Evolutionary conservation across 2,888 invertebrate genomes (phyloP), one percentile per base, ranked within the genome.

Genomic region (Lasioglossum malachurum): DNA sequence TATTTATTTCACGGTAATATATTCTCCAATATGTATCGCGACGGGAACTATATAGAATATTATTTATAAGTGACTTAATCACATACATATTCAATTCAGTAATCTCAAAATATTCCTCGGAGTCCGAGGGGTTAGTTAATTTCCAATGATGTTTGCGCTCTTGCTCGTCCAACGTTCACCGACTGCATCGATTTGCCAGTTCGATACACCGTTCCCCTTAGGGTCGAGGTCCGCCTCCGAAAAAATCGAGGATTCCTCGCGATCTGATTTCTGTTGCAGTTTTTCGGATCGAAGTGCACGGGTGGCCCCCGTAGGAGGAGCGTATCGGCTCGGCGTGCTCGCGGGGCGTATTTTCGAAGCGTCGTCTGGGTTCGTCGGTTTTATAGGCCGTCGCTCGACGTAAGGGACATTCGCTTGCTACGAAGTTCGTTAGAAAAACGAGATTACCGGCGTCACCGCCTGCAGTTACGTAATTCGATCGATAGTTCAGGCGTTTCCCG

Each of bases 381-480:
- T 75, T 64, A 57, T 27, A 71, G 75, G 35, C 57, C 44, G 41
- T 74, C 60, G 60, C 19, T 12, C 86, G 53, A 76, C 67, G 75
- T 64, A 73, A 82, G 87, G 80, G 87, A 88, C 90, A 82, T 89
- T 86, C 88, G 87, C 76, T 88, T 79, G 87, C 76, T 80, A 78
- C 75, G 85, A 88, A 81, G 91, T 91, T 91, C 87, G 87, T 92
- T 88, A 90, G 91, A 91, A 92, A 91, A 91, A 91, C 90, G 87
- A 90, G 92, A 91, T 91, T 91, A 92, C 87, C 80, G 87, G 84
- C 86, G 84, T 84, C 83, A 75, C 86, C 44, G 82, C 75, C 80
- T 79, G 75, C 79, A 86, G 90, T 91, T 91, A 87, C 88, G 92
- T 91, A 92, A 91, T 91, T 91, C 92, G 89, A 92, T 91, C 91